phyloP scores from a whole-genome alignment of 2,888 invertebrate genomes.

The Rotaria magnacalcarata region DNA sequence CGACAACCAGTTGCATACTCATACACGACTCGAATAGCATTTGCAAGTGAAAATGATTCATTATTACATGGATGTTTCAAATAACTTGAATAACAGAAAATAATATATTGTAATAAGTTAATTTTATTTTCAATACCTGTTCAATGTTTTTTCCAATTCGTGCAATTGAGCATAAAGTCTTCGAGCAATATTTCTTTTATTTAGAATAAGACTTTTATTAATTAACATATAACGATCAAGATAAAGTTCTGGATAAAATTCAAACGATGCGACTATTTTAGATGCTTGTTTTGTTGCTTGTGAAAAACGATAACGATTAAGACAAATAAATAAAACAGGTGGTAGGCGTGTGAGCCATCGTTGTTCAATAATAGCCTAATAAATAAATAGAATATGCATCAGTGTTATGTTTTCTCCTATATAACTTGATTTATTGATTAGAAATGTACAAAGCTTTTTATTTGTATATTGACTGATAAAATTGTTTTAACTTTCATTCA shows the following conservation, averaged over 20 bases:
- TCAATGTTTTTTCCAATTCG: conserved; percentile 54
- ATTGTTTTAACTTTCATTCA: too few relatives aligned
- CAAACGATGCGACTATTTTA: conserved; percentile 61
- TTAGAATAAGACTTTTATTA: conserved; percentile 57
- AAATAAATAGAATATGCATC: not conserved
- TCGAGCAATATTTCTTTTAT: conserved; percentile 57
- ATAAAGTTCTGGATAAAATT: conserved; percentile 60
- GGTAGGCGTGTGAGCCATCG: conserved; percentile 61
- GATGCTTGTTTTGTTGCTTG: conserved; percentile 56
- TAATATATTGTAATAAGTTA: too few relatives aligned
- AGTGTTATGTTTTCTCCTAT: too few relatives aligned
- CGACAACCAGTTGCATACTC: conserved; percentile 30
- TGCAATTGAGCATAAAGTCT: conserved; percentile 56
- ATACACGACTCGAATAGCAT: conserved; percentile 27
- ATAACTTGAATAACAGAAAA: not conserved
- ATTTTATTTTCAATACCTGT: conserved; percentile 49
- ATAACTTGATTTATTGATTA: too few relatives aligned
- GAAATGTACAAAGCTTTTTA: too few relatives aligned
- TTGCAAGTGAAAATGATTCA: not conserved
- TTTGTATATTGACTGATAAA: too few relatives aligned
- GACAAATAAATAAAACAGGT: conserved; percentile 60
- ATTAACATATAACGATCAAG: conserved; percentile 61
- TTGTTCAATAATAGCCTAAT: conserved; percentile 26
- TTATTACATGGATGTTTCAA: conserved; percentile 19
- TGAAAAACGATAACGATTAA: conserved; percentile 60